phyloP scores from a whole-genome alignment of 2,888 invertebrate species.

The Leptinotarsa juncta region DNA sequence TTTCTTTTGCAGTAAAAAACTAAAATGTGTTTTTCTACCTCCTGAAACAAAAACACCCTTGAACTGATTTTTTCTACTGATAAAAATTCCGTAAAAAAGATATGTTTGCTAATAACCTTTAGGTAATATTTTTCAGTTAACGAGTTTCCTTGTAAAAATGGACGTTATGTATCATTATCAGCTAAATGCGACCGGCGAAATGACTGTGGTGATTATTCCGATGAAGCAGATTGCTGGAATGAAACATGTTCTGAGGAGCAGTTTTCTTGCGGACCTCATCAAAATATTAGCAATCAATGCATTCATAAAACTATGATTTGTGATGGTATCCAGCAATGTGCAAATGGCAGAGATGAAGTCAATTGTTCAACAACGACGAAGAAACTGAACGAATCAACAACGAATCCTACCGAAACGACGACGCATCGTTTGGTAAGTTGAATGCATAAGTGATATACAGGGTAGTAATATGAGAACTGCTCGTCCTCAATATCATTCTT shows the following conservation, averaged over 20 bases:
- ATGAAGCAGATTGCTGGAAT: slow-evolving; percentile 78
- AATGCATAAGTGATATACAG: background rate
- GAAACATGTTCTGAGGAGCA: slow-evolving; percentile 76
- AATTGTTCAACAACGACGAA: slow-evolving; percentile 69
- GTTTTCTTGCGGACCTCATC: slow-evolving; percentile 72
- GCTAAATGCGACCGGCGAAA: slow-evolving; percentile 85
- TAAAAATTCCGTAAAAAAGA: too few relatives aligned
- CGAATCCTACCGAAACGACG: background rate
- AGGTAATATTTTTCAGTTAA: slow-evolving; percentile 54
- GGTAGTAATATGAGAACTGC: background rate
- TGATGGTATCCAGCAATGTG: slow-evolving; percentile 85
- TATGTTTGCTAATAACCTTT: background rate
- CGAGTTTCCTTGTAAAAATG: slow-evolving; percentile 71
- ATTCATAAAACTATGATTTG: slow-evolving; percentile 83
- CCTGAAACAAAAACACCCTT: too few relatives aligned
- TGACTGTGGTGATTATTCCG: slow-evolving; percentile 84
- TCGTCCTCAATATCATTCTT: background rate
- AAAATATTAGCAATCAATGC: slow-evolving; percentile 66
- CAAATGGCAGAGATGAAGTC: slow-evolving; percentile 75
- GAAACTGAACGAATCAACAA: background rate
- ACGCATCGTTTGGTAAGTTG: background rate
- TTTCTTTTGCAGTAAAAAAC: too few relatives aligned
- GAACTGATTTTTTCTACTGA: too few relatives aligned
- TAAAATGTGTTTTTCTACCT: too few relatives aligned
- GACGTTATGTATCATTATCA: slow-evolving; percentile 77